These are phyloP conservation scores for Porites rus DNA, from an alignment of 92 coral and sea anemone genomes.

Conservation along the genomic window DNA sequence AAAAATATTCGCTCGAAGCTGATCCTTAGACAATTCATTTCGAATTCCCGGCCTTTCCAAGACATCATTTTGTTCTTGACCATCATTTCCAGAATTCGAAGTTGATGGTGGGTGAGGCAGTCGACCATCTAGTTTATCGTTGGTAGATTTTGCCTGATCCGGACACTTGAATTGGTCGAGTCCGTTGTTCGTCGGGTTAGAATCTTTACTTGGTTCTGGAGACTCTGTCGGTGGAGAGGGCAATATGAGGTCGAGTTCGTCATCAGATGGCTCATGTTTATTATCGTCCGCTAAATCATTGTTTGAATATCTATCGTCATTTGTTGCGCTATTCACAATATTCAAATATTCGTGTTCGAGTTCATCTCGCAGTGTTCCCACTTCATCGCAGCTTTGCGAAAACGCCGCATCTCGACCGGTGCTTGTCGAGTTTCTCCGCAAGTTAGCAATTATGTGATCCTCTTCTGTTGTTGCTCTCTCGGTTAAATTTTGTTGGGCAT, in stretches of 20 bases:
- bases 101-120: background rate
- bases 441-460: background rate
- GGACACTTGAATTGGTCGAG: background rate
- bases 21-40: too few species aligned
- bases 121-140: background rate
- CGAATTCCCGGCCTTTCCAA: too few species aligned
- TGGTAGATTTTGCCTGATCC: background rate
- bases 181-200: background rate
- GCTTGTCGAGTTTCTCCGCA: background rate
- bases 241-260: background rate
- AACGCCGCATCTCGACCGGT: background rate
- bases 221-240: conserved; percentile 14
- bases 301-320: background rate
- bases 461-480: background rate
- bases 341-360: background rate
- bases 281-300: background rate
- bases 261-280: background rate
- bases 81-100: too few species aligned
- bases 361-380: background rate
- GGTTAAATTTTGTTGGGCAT: background rate
- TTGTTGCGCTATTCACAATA: background rate
- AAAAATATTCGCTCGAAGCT: too few species aligned
- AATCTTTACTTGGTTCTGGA: background rate
- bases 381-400: background rate
- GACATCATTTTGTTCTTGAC: too few species aligned